Conservation (phyloP, 92 coral and sea anemone species). For the Umimayanthus kanabou region DNA sequence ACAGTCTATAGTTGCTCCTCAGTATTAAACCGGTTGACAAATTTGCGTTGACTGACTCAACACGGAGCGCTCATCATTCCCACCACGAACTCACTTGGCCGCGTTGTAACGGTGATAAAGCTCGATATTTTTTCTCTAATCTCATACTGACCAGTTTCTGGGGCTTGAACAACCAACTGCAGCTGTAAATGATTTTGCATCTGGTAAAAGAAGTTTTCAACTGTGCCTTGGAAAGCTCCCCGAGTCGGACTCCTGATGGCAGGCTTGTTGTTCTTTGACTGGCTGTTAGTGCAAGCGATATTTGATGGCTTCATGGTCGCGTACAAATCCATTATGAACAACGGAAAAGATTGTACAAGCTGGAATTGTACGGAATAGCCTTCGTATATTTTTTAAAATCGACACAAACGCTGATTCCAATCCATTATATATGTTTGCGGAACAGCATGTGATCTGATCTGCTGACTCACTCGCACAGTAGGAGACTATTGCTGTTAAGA, state of each 20-base stretch:
- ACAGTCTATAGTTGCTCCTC: no score
- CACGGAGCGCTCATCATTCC: conserved; percentile 1
- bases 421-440: not conserved
- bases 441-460: not conserved
- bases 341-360: not conserved
- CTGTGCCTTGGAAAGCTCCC: not conserved
- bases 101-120: not conserved
- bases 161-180: not conserved
- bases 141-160: not conserved
- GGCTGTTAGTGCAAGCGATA: not conserved
- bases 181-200: not conserved
- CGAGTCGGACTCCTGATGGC: not conserved
- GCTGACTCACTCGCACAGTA: not conserved
- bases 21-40: no score
- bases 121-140: not conserved
- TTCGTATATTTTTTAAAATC: no score
- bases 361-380: not conserved
- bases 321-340: not conserved
- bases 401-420: no score
- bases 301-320: not conserved
- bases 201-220: not conserved
- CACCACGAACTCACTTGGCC: conserved; percentile 1
- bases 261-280: not conserved
- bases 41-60: not conserved
- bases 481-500: not conserved